phyloP scores from a whole-genome alignment of 2,113 vertebrate species.

The Physeter macrocephalus region DNA sequence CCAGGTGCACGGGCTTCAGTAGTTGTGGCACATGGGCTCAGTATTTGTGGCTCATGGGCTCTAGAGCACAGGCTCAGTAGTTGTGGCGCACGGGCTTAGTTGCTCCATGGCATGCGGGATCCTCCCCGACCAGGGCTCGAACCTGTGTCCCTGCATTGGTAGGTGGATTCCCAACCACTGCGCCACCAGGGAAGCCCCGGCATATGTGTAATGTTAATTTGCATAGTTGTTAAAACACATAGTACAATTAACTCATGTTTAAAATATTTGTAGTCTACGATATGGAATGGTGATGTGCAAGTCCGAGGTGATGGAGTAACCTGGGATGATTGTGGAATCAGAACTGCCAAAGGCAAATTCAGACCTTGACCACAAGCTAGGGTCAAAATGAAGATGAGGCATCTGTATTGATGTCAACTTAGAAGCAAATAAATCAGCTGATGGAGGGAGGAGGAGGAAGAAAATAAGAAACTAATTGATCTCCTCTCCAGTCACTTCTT shows the following conservation, averaged over 20 bases:
- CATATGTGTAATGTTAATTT: background rate
- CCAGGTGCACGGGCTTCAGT: too few relatives aligned
- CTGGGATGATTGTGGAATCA: background rate
- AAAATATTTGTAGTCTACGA: background rate
- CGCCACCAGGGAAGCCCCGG: too few relatives aligned
- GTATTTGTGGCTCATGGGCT: too few relatives aligned
- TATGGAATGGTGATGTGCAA: background rate
- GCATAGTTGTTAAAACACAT: constrained; percentile 1
- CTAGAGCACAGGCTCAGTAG: too few relatives aligned
- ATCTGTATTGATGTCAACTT: background rate
- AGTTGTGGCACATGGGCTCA: too few relatives aligned
- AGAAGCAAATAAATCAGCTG: constrained; percentile 20
- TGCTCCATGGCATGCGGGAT: too few relatives aligned
- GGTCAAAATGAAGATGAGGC: background rate
- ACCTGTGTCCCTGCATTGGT: too few relatives aligned
- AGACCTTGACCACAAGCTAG: background rate
- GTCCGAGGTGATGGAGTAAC: background rate
- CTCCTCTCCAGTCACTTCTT: background rate
- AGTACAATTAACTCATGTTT: background rate
- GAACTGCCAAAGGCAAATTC: background rate
- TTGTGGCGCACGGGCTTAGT: too few relatives aligned
- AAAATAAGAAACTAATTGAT: constrained; percentile 35
- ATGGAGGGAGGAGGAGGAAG: background rate
- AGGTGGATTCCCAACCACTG: too few relatives aligned
- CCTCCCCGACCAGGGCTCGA: too few relatives aligned